These are phyloP conservation scores for Calycopis cecrops DNA, from an alignment of 1,140 invertebrate genomes.

Conservation along the genomic window DNA sequence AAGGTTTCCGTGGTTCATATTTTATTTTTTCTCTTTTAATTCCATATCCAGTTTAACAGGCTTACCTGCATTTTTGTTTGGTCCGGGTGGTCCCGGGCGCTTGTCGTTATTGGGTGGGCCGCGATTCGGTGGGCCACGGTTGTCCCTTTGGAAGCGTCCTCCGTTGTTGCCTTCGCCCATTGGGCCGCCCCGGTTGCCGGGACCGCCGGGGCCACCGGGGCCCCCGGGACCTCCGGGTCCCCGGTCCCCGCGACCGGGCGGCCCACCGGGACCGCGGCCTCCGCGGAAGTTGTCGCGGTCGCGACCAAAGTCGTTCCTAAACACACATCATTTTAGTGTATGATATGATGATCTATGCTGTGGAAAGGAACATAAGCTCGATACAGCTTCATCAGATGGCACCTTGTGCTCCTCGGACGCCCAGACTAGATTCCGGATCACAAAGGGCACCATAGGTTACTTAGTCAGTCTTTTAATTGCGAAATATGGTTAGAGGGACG, in stretches of 20 bases:
- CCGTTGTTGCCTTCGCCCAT: constrained; percentile 17
- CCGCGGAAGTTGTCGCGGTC: constrained; percentile 37
- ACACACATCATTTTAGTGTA: neutral
- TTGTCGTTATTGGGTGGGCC: constrained; percentile 23
- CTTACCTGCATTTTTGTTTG: constrained; percentile 8
- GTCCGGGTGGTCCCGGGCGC: constrained; percentile 17
- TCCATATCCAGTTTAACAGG: too few species aligned
- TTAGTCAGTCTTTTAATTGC: too few species aligned
- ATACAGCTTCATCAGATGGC: too few species aligned
- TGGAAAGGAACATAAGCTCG: too few species aligned
- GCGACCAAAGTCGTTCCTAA: constrained; percentile 31
- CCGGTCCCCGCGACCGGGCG: constrained; percentile 15
- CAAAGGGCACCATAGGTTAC: too few species aligned
- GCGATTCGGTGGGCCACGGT: constrained; percentile 24
- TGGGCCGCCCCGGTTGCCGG: constrained; percentile 14
- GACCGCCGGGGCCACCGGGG: constrained; percentile 20
- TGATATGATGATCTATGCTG: too few species aligned
- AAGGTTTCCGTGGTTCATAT: too few species aligned
- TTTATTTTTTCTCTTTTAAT: too few species aligned
- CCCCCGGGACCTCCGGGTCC: constrained; percentile 22
- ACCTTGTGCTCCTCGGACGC: too few species aligned
- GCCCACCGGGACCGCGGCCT: constrained; percentile 19
- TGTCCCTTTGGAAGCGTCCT: constrained; percentile 19
- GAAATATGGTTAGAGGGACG: too few species aligned
- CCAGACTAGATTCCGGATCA: too few species aligned